Base-by-base conservation (phyloP, 2,797 vertebrate genomes). In the Gorsachius magnificus region DNA sequence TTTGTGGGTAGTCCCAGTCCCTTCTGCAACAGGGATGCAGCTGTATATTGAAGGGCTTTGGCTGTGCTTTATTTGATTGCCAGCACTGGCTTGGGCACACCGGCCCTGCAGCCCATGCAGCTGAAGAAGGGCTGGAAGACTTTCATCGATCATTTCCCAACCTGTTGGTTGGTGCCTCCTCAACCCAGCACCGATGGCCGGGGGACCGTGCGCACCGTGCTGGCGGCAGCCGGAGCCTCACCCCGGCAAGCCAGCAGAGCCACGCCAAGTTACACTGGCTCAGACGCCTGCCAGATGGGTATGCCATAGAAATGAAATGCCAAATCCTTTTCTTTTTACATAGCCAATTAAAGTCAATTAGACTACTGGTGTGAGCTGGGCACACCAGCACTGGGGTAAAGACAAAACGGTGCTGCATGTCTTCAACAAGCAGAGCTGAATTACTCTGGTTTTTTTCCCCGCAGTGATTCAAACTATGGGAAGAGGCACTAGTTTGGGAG, bases 141-240 rank as follows among this genome's bases (percentile, higher is more conserved):
- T 69, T 41, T 26, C 9, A 66, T 0, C 2, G 19, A 36, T 45
- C 11, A 5, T 9, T 19, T 2, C 53, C n/a, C 31, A 22, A 61
- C 87, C 60, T 83, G 80, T 75, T 71, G 80, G 46, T 1, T 48
- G 86, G 53, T 60, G 66, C 29, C 6, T 18, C 77, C 76, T 57
- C 5, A 6, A 7, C 36, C 20, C 90, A 56, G 79, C 13, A 0
- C 6, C 4, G 15, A 9, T 6, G 3, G 14, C 29, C 69, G 6
- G 31, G 76, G 61, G 57, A 79, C 25, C 24, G 2, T 0, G 0
- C n/a, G 5, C 77, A 9, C 10, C 0, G 0, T 6, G 74, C 53
- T 81, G 0, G 0, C 8, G 3, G 24, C 65, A 60, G 56, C 38
- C 69, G 35, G 26, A 63, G 16, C 76, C 46, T 78, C 76, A 29